Percentiles rank a stretch among this genome's conserved stretches.
These are phyloP conservation scores for Dryoscopus gambensis DNA, from an alignment of 2,113 vertebrate species.

Conservation along the genomic window DNA sequence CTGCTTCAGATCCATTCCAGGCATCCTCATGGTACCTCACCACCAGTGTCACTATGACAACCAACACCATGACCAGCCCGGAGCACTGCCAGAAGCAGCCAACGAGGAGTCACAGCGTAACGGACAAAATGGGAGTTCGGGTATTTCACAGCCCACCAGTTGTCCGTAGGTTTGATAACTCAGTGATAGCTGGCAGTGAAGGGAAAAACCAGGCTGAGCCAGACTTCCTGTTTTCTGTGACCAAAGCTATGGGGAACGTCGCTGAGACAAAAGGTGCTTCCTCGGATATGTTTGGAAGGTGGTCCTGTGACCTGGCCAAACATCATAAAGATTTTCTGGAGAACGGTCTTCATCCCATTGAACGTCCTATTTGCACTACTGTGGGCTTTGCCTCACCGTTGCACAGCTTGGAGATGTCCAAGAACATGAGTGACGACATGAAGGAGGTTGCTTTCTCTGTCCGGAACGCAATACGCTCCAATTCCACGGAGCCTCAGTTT, in stretches of 20 bases:
- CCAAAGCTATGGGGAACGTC: constrained; percentile 72
- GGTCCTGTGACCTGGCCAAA: constrained; percentile 82
- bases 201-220: constrained; percentile 70
- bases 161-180: constrained; percentile 68
- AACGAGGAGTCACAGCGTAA: constrained; percentile 61
- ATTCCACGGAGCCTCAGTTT: constrained; percentile 68
- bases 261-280: constrained; percentile 69
- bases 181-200: constrained; percentile 31
- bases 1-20: constrained; percentile 76
- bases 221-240: constrained; percentile 76
- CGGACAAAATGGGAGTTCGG: constrained; percentile 78
- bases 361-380: constrained; percentile 79
- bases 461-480: constrained; percentile 80
- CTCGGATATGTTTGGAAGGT: constrained; percentile 81
- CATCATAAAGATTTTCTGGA: constrained; percentile 76
- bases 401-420: constrained; percentile 85
- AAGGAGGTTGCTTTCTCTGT: constrained; percentile 96
- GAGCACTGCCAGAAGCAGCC: constrained; percentile 89
- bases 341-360: constrained; percentile 67
- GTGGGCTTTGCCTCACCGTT: constrained; percentile 84
- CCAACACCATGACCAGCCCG: constrained; percentile 87
- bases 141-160: constrained; percentile 83
- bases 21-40: constrained; percentile 91
- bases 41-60: constrained; percentile 92
- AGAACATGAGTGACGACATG: constrained; percentile 97